Base-by-base conservation (phyloP, 2,113 vertebrate genomes). In the Vanacampus margaritifer region DNA sequence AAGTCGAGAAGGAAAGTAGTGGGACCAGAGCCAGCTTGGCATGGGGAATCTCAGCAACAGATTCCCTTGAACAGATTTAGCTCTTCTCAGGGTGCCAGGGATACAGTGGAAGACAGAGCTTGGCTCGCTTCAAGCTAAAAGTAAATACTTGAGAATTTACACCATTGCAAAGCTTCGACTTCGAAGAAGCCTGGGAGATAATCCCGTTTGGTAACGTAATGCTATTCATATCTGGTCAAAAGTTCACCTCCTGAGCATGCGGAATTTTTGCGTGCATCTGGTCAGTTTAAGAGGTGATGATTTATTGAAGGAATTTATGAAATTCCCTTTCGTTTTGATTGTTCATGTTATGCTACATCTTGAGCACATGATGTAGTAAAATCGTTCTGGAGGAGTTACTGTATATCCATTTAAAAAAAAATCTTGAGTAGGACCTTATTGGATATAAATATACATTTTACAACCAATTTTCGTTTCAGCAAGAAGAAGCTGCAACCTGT, bases 11-110 rank as follows among this genome's bases (percentile, higher is more conserved):
- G 72, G 56, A 72, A 68, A 64, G 80, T 75, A 79, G 70, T 81
- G 74, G 78, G 80, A 79, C 56, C 37, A 5, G 51, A 57, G 72
- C 83, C 85, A 87, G 50, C 57, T 50, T 82, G 82, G 77, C 76
- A 78, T 87, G 71, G 67, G 69, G 61, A 78, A 59, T 78, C 72
- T 75, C 58, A 46, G 75, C 64, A 76, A 84, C 72, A 78, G 72
- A 80, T 76, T 76, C 79, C 68, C 72, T 57, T 65, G 65, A 79
- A 82, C 71, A 71, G 82, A 83, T 84, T 84, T 73, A 75, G 72
- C 62, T 60, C 36, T 65, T 35, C 0, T 23, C 36, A 68, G 56
- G 13, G 28, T 65, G 75, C 73, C 67, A 73, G 71, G 64, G 35
- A 68, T 71, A 50, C 37, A 41, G 36, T 68, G 57, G 70, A 73